Evolutionary conservation across 2,888 invertebrate genomes (phyloP).

Genomic region (Neoascia interrupta): DNA sequence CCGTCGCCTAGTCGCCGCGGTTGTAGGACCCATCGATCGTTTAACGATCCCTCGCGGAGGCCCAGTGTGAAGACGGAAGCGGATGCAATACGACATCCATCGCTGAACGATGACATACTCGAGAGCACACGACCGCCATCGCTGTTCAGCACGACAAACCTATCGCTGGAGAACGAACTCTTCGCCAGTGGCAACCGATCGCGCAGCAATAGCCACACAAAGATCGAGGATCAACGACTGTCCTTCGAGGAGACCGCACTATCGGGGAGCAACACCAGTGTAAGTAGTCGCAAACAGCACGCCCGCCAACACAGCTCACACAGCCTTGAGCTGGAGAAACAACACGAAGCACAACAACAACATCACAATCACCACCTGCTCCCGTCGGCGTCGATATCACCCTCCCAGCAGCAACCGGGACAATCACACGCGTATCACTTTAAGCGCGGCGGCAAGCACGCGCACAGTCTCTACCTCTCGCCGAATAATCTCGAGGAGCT

Average conservation of each 20-base stretch:
- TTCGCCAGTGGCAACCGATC: constrained; percentile 76
- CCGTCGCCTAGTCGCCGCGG: constrained; percentile 79
- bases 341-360: constrained; percentile 71
- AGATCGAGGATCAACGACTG: constrained; percentile 78
- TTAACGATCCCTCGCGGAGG: constrained; percentile 77
- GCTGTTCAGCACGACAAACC: constrained; percentile 75
- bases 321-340: constrained; percentile 78
- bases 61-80: constrained; percentile 77
- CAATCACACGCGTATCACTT: constrained; percentile 75
- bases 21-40: constrained; percentile 79
- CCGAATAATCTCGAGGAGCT: constrained; percentile 79
- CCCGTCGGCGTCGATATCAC: constrained; percentile 71
- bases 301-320: constrained; percentile 79
- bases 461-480: constrained; percentile 79
- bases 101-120: constrained; percentile 78
- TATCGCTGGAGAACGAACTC: constrained; percentile 79
- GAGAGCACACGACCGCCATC: constrained; percentile 74
- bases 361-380: constrained; percentile 75
- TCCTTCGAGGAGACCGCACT: constrained; percentile 75
- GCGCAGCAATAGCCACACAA: constrained; percentile 79
- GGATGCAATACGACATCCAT: constrained; percentile 77
- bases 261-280: constrained; percentile 69
- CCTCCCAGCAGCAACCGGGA: constrained; percentile 54
- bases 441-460: constrained; percentile 78
- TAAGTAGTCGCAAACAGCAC: constrained; percentile 74